A percentile compares a stretch with the other conserved stretches of the same genome.
Conservation (phyloP, 2,113 vertebrate genomes). For the Potamarius usumacintae region DNA sequence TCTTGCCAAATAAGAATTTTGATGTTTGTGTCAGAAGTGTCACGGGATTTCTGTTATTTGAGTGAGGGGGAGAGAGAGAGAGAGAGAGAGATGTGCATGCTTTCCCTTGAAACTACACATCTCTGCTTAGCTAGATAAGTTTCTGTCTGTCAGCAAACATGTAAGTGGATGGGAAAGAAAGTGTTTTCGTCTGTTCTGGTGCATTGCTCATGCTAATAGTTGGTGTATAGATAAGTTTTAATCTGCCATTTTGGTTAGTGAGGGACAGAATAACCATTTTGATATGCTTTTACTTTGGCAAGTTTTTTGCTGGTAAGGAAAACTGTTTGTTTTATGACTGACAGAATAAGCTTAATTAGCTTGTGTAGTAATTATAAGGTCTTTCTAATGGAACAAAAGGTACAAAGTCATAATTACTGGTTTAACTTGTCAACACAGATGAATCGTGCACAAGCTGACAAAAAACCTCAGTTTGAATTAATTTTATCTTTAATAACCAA, state of each 20-base stretch:
- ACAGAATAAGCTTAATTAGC: neutral
- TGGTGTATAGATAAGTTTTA: neutral
- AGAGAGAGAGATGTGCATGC: neutral
- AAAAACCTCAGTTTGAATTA: neutral
- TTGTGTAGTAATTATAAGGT: neutral
- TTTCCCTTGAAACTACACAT: neutral
- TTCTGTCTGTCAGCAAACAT: neutral
- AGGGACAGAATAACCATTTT: neutral
- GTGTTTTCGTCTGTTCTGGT: neutral
- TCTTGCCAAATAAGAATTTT: neutral
- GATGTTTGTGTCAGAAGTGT: neutral
- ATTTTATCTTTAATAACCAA: neutral
- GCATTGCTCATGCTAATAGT: neutral
- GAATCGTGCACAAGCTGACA: neutral
- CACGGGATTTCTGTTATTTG: neutral
- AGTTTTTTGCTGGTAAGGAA: neutral
- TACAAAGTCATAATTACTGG: neutral
- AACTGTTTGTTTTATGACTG: neutral
- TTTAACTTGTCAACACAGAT: neutral
- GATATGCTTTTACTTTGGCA: neutral
- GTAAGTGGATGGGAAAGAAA: neutral
- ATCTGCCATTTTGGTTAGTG: neutral
- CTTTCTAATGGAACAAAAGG: neutral
- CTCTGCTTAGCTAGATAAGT: neutral
- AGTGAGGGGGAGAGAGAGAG: neutral